These are phyloP conservation scores for Synanceia verrucosa DNA, from an alignment of 2,797 vertebrate species.

Conservation along the genomic window DNA sequence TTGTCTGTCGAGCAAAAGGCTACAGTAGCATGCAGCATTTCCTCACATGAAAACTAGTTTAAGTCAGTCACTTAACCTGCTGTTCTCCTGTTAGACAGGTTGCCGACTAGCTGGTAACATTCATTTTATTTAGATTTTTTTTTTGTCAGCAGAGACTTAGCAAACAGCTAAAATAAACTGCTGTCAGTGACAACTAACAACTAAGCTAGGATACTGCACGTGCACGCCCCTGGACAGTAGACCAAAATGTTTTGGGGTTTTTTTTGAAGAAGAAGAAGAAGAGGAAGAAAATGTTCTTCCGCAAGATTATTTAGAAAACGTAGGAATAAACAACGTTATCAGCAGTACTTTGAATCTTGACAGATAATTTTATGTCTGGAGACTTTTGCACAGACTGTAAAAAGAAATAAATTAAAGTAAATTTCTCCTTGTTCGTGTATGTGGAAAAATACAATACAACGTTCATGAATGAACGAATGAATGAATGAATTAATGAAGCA, in stretches of 20 bases:
- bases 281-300: not conserved
- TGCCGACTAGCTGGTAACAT: no score
- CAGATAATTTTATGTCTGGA: no score
- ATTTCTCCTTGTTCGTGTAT: not conserved
- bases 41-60: not conserved
- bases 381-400: not conserved
- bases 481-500: not conserved
- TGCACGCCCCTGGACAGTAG: not conserved
- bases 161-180: not conserved
- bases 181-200: not conserved
- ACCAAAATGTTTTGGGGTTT: no score
- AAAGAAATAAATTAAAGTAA: not conserved
- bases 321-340: not conserved
- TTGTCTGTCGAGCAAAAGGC: not conserved
- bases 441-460: not conserved
- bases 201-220: constrained; percentile 11
- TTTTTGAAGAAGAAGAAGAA: no score
- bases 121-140: not conserved
- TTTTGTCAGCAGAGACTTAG: not conserved
- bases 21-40: not conserved
- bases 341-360: not conserved
- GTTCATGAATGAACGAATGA: no score
- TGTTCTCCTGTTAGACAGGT: not conserved
- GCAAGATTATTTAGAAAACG: not conserved
- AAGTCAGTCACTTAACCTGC: not conserved